Evolutionary conservation across 2,888 invertebrate genomes (phyloP).

Genomic region (Helleia helle): DNA sequence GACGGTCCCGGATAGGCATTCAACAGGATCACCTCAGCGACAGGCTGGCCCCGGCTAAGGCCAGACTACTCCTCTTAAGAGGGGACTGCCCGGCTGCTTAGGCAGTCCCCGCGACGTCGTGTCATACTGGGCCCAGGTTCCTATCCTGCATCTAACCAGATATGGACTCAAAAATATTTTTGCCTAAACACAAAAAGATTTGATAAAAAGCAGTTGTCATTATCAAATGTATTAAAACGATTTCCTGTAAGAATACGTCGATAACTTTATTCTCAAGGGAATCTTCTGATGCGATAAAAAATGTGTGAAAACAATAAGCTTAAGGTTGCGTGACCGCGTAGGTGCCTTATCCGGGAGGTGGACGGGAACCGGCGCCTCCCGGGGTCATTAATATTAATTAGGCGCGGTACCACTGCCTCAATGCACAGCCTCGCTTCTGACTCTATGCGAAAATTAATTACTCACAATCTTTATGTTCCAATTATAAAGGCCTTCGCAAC

Average conservation of each 20-base stretch:
- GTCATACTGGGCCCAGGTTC: too few species aligned
- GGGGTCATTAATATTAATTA: conserved; percentile 72
- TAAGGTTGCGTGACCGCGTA: conserved; percentile 23
- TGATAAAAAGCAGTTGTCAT: neutral
- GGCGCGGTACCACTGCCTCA: conserved; percentile 57
- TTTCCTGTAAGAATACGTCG: neutral
- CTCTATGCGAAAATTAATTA: conserved; percentile 74
- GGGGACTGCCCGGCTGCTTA: too few species aligned
- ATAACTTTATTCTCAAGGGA: neutral
- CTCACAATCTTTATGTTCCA: conserved; percentile 75
- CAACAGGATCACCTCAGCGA: too few species aligned
- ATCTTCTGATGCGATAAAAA: conserved; percentile 3
- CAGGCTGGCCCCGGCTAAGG: too few species aligned
- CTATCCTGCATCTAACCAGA: too few species aligned
- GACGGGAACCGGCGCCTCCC: conserved; percentile 39
- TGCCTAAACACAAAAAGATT: too few species aligned
- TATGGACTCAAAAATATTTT: too few species aligned
- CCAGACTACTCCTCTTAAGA: too few species aligned
- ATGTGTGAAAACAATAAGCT: conserved; percentile 7
- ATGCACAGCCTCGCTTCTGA: conserved; percentile 69
- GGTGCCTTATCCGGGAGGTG: conserved; percentile 39
- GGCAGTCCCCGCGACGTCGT: too few species aligned
- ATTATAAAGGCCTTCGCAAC: conserved; percentile 75
- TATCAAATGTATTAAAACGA: neutral
- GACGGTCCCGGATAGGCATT: too few species aligned